These are phyloP conservation scores for Zelostemma sp. DNA, from an alignment of 1,140 invertebrate species.

Conservation along the genomic window DNA sequence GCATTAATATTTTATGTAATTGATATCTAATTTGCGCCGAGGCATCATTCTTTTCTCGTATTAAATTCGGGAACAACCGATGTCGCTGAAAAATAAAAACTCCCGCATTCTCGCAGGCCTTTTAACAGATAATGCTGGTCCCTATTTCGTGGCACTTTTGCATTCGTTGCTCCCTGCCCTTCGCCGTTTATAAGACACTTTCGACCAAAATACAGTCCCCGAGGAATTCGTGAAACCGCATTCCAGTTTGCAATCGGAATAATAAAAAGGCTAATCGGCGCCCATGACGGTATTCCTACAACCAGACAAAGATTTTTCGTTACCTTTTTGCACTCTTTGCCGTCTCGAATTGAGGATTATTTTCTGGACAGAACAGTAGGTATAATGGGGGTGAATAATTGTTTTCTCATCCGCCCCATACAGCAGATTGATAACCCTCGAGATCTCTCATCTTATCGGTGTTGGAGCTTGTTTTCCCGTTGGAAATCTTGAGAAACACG, in stretches of 20 bases:
- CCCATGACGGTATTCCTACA: no score
- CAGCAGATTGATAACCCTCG: background rate
- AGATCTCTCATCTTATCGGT: background rate
- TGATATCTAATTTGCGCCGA: slow-evolving; percentile 18
- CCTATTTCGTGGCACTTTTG: background rate
- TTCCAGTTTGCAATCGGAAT: slow-evolving; percentile 35
- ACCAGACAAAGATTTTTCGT: no score
- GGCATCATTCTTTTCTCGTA: slow-evolving; percentile 9
- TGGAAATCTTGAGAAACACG: background rate
- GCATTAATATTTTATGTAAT: slow-evolving; percentile 29
- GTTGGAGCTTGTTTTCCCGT: background rate
- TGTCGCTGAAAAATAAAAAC: slow-evolving; percentile 7
- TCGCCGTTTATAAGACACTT: slow-evolving; percentile 28
- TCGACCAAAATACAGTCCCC: slow-evolving; percentile 42
- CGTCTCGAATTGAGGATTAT: background rate
- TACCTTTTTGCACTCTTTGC: slow-evolving; percentile 22
- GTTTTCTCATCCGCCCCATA: background rate
- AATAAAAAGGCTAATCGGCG: slow-evolving; percentile 30
- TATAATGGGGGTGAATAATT: slow-evolving; percentile 15
- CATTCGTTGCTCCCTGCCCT: slow-evolving; percentile 16
- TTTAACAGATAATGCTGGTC: slow-evolving; percentile 31
- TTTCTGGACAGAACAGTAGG: no score
- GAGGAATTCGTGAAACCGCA: slow-evolving; percentile 22
- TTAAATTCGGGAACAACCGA: background rate
- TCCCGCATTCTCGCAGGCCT: slow-evolving; percentile 23